phyloP scores from a whole-genome alignment of 92 coral and sea anemone species.

The Nematostella vectensis region DNA sequence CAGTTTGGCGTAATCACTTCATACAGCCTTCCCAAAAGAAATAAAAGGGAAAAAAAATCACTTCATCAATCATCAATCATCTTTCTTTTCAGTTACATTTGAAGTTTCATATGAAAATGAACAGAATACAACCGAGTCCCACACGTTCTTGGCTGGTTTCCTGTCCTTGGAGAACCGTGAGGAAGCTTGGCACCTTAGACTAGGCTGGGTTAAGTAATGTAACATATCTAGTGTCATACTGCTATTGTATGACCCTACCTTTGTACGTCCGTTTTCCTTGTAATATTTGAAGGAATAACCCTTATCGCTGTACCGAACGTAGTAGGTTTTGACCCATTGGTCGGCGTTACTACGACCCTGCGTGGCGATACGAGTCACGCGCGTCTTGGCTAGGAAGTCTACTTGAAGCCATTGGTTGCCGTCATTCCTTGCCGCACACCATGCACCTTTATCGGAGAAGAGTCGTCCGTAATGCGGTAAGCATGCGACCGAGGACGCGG shows the following conservation, averaged over 20 bases:
- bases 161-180: too few relatives aligned
- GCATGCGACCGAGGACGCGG: slow-evolving; percentile 63
- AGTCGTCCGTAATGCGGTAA: slow-evolving; percentile 53
- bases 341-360: slow-evolving; percentile 70
- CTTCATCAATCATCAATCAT: too few relatives aligned
- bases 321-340: slow-evolving; percentile 72
- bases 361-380: slow-evolving; percentile 55
- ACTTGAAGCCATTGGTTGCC: slow-evolving; percentile 61
- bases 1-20: too few relatives aligned
- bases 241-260: slow-evolving; percentile 44
- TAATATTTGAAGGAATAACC: slow-evolving; percentile 55
- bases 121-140: too few relatives aligned
- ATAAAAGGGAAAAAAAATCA: too few relatives aligned
- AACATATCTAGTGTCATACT: too few relatives aligned
- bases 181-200: too few relatives aligned
- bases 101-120: too few relatives aligned
- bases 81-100: too few relatives aligned
- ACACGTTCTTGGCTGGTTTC: too few relatives aligned
- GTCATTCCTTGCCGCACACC: slow-evolving; percentile 62
- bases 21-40: too few relatives aligned
- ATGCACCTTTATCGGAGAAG: slow-evolving; percentile 57
- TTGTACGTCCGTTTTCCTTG: slow-evolving; percentile 46
- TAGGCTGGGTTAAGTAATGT: too few relatives aligned
- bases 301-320: slow-evolving; percentile 47
- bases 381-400: slow-evolving; percentile 61